phyloP scores from a whole-genome alignment of 2,113 vertebrate genomes.

The Pimephales promelas region DNA sequence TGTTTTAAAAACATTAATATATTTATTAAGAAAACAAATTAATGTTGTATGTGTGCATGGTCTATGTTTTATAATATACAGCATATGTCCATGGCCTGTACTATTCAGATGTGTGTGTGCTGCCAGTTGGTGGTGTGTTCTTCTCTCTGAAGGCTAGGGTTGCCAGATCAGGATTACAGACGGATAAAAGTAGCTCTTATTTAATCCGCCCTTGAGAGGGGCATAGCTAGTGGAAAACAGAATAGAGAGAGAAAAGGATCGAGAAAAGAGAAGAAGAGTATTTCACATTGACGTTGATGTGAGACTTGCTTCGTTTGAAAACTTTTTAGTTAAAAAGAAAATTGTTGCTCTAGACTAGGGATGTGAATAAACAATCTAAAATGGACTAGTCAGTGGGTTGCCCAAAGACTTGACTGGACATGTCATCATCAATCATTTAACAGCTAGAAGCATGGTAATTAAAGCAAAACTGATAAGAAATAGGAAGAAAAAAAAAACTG shows the following conservation, averaged over 20 bases:
- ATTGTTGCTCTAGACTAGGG: background rate
- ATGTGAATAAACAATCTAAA: background rate
- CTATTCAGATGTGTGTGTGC: slow-evolving; percentile 43
- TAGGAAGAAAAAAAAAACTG: background rate
- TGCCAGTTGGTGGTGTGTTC: slow-evolving; percentile 43
- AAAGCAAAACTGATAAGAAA: background rate
- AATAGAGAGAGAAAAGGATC: background rate
- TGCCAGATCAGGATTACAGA: slow-evolving; percentile 69
- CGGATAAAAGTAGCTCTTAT: slow-evolving; percentile 67
- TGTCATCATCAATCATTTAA: background rate
- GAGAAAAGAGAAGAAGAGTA: background rate
- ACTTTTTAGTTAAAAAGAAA: background rate
- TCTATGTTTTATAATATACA: background rate
- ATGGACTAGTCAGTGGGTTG: background rate
- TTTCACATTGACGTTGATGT: background rate
- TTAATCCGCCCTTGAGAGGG: slow-evolving; percentile 61
- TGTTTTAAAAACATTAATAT: no score
- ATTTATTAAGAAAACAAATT: no score
- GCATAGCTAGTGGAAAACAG: slow-evolving; percentile 49
- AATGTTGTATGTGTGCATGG: no score
- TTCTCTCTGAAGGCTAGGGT: slow-evolving; percentile 51
- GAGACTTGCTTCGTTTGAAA: background rate
- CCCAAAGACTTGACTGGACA: background rate
- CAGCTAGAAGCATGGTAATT: background rate
- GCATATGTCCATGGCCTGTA: background rate